Evolutionary conservation across 2,113 vertebrate genomes (phyloP).

Genomic region (Uria aalge): DNA sequence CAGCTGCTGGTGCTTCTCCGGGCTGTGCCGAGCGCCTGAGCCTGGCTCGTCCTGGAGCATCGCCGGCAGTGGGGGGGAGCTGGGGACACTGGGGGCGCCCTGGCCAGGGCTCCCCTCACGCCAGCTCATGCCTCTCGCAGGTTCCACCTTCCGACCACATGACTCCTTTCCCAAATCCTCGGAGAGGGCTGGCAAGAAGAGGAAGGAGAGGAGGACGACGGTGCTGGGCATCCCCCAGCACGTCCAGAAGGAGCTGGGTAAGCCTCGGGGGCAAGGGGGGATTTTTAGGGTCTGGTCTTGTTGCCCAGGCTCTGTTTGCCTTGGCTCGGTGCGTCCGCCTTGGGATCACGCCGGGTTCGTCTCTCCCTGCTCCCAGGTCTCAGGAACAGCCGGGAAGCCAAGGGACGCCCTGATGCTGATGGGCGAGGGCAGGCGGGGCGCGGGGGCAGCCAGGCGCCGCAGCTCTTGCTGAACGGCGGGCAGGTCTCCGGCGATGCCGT

Average conservation of each 20-base stretch:
- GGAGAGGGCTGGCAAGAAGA: conserved; percentile 75
- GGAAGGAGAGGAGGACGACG: conserved; percentile 84
- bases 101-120: not conserved
- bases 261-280: fast-evolving
- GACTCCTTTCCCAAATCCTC: conserved; percentile 83
- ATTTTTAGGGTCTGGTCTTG: not conserved
- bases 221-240: conserved; percentile 96
- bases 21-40: not conserved
- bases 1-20: not conserved
- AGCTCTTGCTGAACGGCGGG: conserved; percentile 52
- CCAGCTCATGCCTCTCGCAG: not conserved
- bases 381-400: conserved; percentile 22
- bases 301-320: not conserved
- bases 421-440: not conserved
- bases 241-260: conserved; percentile 93
- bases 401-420: not conserved
- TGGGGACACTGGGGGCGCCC: not conserved
- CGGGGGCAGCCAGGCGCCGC: not conserved
- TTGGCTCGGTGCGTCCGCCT: fast-evolving
- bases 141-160: conserved; percentile 92
- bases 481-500: conserved; percentile 49
- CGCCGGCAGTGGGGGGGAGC: too few relatives aligned
- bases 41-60: fast-evolving
- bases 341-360: fast-evolving
- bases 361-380: conserved; percentile 51